Evolutionary conservation across 2,888 invertebrate genomes (phyloP), one percentile per base, ranked within the genome.

Genomic region (Thera obeliscata): DNA sequence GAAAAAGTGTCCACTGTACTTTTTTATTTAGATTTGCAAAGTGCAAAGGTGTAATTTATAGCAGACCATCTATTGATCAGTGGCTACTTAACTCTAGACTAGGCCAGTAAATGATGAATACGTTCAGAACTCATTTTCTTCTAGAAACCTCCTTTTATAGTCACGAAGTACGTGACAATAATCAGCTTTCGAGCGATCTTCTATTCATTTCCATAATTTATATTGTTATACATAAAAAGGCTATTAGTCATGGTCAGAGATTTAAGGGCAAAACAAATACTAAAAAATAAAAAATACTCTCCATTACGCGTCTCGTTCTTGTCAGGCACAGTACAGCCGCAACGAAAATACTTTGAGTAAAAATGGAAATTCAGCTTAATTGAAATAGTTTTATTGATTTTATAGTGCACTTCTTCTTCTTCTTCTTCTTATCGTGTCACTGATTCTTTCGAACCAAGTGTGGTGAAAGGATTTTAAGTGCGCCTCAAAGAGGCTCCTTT

Each of bases 231-330:
- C 77, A 78, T 71, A 76, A 80, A 75, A 80, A 79, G 74, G 70
- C 78, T 76, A 76, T 83, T 83, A 84, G 73, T 67, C 66, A 72
- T 69, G 71, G 70, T 68, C 57, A 41, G 49, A 54, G 52, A 72
- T 78, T 76, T 81, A 80, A 82, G 81, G 83, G 79, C 76, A 83
- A 81, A 83, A 79, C 79, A 85, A 85, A 86, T 80, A 84, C 81
- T 77, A 81, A 77, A 79, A 78, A 79, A 61, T 52, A 72, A 79
- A 22, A 73, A 80, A 79, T 81, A 81, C 76, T 76, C 78, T 73
- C 81, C 79, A 73, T 78, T 78, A 77, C 75, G 71, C 73, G 73
- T 77, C 64, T 72, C 73, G 72, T 75, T 80, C 81, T 79, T 75
- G 54, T 68, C 65, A 70, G 71, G 74, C 49, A 22, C 22, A 64